Evolutionary conservation across 1,140 invertebrate species (phyloP).

Genomic region (Eurytemora carolleeae): DNA sequence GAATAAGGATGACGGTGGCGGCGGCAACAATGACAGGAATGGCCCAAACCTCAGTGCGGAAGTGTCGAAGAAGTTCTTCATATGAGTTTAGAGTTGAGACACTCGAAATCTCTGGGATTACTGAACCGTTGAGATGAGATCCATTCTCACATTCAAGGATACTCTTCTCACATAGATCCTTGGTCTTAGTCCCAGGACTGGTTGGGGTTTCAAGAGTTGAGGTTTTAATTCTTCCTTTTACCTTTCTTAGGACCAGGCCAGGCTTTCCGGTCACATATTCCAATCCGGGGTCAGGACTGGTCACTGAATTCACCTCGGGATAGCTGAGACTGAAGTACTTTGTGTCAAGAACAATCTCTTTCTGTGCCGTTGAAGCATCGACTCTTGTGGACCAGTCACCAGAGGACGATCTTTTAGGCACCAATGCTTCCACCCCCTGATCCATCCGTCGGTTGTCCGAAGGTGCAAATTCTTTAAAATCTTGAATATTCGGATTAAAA

Average conservation of each 20-base stretch:
- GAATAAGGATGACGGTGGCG: conserved; percentile 51
- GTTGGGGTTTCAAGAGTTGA: not conserved
- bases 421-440: not conserved
- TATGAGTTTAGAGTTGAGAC: not conserved
- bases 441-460: not conserved
- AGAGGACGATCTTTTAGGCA: not conserved
- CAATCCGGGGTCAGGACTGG: not conserved
- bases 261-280: not conserved
- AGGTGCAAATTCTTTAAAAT: not conserved
- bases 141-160: not conserved
- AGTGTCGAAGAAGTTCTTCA: not conserved
- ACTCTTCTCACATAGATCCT: not conserved
- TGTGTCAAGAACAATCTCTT: not conserved
- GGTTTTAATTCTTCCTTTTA: not conserved
- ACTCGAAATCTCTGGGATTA: not conserved
- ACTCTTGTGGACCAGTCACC: not conserved
- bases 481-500: not conserved
- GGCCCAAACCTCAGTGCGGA: conserved; percentile 47
- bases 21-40: conserved; percentile 57
- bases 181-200: not conserved
- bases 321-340: not conserved
- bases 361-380: not conserved
- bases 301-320: not conserved
- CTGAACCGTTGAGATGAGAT: too few species aligned
- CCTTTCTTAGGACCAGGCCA: not conserved